A percentile compares a stretch with the other conserved stretches of the same genome.
Evolutionary conservation across 2,888 invertebrate species (phyloP).

Genomic region (Oscheius sp.): DNA sequence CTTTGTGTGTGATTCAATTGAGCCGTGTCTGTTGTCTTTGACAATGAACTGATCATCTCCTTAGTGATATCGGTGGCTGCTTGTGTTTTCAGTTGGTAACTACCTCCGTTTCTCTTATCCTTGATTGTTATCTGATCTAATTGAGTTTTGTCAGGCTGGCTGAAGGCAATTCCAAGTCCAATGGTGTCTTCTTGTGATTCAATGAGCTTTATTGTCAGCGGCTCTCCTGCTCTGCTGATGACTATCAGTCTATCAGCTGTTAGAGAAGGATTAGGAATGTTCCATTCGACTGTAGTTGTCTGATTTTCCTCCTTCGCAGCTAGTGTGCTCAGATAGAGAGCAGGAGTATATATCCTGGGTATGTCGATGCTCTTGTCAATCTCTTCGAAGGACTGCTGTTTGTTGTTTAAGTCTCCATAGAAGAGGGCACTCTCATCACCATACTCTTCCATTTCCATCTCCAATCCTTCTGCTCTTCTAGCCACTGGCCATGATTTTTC

Average conservation of each 20-base stretch:
- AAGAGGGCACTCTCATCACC: slow-evolving; percentile 60
- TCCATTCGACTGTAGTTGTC: slow-evolving; percentile 32
- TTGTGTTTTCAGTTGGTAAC: slow-evolving; percentile 51
- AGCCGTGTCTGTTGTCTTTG: slow-evolving; percentile 32
- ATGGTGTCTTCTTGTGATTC: slow-evolving; percentile 53
- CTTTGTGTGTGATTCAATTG: slow-evolving; percentile 41
- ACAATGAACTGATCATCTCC: slow-evolving; percentile 19
- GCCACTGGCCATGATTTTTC: slow-evolving; percentile 42
- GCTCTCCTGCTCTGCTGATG: slow-evolving; percentile 50
- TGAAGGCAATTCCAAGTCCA: slow-evolving; percentile 55
- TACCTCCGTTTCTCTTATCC: slow-evolving; percentile 55
- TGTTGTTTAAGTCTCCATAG: slow-evolving; percentile 58
- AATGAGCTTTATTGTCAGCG: slow-evolving; percentile 29
- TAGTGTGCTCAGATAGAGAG: slow-evolving; percentile 13
- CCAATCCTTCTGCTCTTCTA: slow-evolving; percentile 36
- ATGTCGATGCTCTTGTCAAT: slow-evolving; percentile 36
- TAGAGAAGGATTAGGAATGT: slow-evolving; percentile 38
- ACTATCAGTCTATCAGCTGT: slow-evolving; percentile 28
- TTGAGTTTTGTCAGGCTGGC: slow-evolving; percentile 36
- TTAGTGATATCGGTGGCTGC: slow-evolving; percentile 50
- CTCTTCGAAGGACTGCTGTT: slow-evolving; percentile 47
- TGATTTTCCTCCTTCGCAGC: slow-evolving; percentile 31
- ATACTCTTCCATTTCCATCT: slow-evolving; percentile 57
- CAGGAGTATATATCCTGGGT: slow-evolving; percentile 36
- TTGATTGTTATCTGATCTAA: slow-evolving; percentile 31